phyloP scores from a whole-genome alignment of 2,888 invertebrate species.

The Pseudococcus viburni region DNA sequence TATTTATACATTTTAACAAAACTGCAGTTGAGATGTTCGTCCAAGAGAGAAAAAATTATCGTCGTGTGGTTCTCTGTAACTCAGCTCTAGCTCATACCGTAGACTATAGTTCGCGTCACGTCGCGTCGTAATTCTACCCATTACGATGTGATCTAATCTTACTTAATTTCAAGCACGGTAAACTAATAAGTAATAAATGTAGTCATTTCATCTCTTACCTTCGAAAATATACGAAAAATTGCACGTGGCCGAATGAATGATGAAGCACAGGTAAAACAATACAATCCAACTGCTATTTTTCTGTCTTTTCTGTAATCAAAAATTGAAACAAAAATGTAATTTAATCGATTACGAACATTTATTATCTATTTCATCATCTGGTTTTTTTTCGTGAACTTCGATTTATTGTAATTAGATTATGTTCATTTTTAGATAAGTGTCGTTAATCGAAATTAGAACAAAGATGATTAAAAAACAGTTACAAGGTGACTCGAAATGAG shows the following conservation, averaged over 20 bases:
- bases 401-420: neutral
- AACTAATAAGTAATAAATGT: neutral
- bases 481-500: neutral
- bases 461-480: neutral
- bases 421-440: neutral
- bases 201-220: neutral
- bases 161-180: neutral
- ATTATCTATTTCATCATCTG: neutral
- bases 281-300: conserved; percentile 46
- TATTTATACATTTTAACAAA: conserved; percentile 38
- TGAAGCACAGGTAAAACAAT: conserved; percentile 39
- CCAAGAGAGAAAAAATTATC: neutral
- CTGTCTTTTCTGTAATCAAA: neutral
- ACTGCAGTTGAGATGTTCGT: conserved; percentile 6
- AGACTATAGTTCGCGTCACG: neutral
- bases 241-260: neutral
- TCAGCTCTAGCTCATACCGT: too few relatives aligned
- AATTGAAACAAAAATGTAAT: neutral
- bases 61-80: neutral
- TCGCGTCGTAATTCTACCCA: neutral
- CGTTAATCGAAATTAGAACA: conserved; percentile 8
- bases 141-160: neutral
- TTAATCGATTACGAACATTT: too few relatives aligned
- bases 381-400: neutral
- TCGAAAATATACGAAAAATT: conserved; percentile 36